phyloP scores from a whole-genome alignment of 2,888 invertebrate genomes.

The Antitype chi region DNA sequence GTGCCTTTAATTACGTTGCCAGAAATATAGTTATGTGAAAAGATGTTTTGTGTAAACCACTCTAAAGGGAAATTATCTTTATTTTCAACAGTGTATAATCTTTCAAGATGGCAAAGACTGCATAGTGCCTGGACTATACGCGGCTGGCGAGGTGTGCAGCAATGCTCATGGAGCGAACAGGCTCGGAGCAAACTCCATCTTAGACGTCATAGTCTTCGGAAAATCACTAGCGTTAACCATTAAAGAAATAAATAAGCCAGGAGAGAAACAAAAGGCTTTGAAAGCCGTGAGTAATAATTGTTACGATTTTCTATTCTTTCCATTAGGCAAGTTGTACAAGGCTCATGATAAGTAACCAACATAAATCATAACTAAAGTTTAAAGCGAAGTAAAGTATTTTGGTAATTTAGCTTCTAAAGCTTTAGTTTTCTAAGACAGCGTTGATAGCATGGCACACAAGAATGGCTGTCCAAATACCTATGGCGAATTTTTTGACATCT shows the following conservation, averaged over 20 bases:
- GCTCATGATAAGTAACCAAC: too few species aligned
- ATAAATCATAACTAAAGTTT: background rate
- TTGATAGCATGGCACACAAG: background rate
- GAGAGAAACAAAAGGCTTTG: constrained; percentile 93
- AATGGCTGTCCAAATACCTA: background rate
- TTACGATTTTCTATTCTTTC: background rate
- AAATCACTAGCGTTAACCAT: constrained; percentile 97
- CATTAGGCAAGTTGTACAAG: background rate
- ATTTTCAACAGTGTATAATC: constrained; percentile 89
- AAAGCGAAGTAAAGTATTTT: background rate
- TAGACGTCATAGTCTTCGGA: constrained; percentile 99
- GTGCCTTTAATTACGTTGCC: background rate
- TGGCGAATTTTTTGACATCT: too few species aligned
- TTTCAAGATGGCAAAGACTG: constrained; percentile 91
- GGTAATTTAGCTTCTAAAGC: background rate
- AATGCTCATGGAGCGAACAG: constrained; percentile 99
- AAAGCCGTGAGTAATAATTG: constrained; percentile 90
- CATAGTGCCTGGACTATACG: constrained; percentile 96
- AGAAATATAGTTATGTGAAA: background rate
- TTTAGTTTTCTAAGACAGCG: background rate
- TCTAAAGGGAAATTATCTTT: background rate
- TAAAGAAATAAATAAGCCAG: constrained; percentile 94
- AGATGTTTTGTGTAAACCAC: background rate
- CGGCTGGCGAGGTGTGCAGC: constrained; percentile 97
- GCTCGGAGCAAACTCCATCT: constrained; percentile 98